Percentiles rank a stretch among this genome's conserved stretches.
Conservation (phyloP, 2,797 vertebrate species). For the Arremon aurantiirostris region DNA sequence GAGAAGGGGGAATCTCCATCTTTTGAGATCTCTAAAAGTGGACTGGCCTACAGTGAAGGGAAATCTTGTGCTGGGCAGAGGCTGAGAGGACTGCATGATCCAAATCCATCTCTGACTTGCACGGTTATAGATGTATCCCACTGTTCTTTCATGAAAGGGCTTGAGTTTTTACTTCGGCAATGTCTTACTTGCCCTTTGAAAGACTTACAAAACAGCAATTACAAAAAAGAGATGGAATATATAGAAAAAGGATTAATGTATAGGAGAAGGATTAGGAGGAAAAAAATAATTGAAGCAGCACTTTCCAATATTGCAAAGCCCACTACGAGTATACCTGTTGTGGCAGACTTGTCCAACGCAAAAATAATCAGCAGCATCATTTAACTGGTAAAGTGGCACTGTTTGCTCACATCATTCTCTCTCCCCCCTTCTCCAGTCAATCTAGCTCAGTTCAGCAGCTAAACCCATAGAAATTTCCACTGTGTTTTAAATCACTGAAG, state of each 20-base stretch:
- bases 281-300: neutral
- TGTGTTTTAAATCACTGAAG: neutral
- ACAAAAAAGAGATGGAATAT: neutral
- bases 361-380: neutral
- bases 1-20: neutral
- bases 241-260: neutral
- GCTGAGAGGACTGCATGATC: neutral
- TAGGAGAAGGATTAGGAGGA: neutral
- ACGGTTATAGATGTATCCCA: neutral
- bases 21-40: neutral
- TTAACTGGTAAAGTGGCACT: neutral
- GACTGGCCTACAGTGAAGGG: neutral
- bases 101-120: neutral
- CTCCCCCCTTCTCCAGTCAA: neutral
- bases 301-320: neutral
- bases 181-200: neutral
- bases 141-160: neutral
- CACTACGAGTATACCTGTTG: neutral
- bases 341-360: neutral
- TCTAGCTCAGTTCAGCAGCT: neutral
- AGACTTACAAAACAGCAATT: neutral
- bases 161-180: neutral
- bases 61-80: neutral
- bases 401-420: neutral
- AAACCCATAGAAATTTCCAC: neutral